These are phyloP conservation scores for Madoqua kirkii DNA, from an alignment of 2,113 vertebrate species.

Conservation along the genomic window DNA sequence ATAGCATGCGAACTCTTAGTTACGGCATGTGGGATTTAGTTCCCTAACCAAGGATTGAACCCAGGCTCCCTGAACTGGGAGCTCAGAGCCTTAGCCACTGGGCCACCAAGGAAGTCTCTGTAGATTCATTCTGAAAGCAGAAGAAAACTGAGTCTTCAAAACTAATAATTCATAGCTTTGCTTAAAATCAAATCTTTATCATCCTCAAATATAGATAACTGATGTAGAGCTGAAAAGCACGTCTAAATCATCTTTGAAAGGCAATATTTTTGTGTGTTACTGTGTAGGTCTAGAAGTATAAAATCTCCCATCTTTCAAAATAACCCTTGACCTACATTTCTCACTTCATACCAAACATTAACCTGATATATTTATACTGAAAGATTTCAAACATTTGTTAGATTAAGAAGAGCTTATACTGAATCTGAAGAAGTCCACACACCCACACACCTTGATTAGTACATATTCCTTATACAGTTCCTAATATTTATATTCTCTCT, in stretches of 20 bases:
- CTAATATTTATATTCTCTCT: not conserved
- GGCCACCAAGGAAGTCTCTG: not conserved
- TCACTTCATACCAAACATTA: not conserved
- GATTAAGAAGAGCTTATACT: not conserved
- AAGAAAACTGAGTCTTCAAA: not conserved
- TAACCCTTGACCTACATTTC: not conserved
- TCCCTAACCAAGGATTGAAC: not conserved
- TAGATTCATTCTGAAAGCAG: not conserved
- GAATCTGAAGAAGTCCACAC: not conserved
- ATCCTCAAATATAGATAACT: not conserved
- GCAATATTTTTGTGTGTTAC: not conserved
- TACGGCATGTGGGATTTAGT: not conserved
- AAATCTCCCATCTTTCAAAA: not conserved
- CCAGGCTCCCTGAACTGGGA: not conserved
- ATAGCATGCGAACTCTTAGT: not conserved
- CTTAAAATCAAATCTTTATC: not conserved
- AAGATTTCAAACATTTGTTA: not conserved
- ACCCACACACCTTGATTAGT: not conserved
- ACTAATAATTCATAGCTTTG: not conserved
- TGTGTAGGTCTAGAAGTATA: not conserved
- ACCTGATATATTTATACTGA: not conserved
- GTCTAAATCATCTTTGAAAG: not conserved
- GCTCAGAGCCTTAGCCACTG: not conserved
- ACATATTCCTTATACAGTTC: not conserved
- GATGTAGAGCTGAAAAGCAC: not conserved